phyloP scores from a whole-genome alignment of 2,797 vertebrate species.

The Sardinella longiceps region DNA sequence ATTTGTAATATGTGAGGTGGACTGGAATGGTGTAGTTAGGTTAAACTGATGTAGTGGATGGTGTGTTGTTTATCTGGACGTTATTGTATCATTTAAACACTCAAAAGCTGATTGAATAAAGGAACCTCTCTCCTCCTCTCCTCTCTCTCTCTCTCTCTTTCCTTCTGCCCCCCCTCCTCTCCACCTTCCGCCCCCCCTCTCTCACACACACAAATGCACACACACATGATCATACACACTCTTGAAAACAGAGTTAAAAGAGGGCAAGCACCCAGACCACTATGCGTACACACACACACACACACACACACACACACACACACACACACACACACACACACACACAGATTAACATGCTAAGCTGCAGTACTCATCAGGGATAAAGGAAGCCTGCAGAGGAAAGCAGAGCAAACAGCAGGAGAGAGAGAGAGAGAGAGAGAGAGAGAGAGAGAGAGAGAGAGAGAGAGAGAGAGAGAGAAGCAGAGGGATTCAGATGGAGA shows the following conservation, averaged over 20 bases:
- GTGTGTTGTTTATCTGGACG: too few species aligned
- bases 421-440: background rate
- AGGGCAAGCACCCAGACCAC: background rate
- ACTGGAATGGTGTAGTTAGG: too few species aligned
- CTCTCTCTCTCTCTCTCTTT: background rate
- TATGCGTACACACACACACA: background rate
- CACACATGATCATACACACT: background rate
- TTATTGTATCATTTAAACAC: too few species aligned
- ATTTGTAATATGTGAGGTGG: too few species aligned
- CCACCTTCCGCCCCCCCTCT: too few species aligned
- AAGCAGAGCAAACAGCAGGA: background rate
- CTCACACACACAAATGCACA: background rate
- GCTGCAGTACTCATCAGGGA: constrained; percentile 12
- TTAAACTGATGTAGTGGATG: too few species aligned
- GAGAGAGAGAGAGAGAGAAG: background rate
- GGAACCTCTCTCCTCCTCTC: too few species aligned
- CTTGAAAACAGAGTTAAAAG: background rate
- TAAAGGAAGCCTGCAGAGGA: constrained; percentile 3
- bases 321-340: background rate
- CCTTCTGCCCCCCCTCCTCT: too few species aligned
- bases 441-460: background rate
- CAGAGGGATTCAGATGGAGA: background rate
- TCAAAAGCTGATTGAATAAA: too few species aligned
- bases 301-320: background rate
- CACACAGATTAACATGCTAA: constrained; percentile 18